phyloP scores from a whole-genome alignment of 2,797 vertebrate genomes.

The Sebastes miniatus region DNA sequence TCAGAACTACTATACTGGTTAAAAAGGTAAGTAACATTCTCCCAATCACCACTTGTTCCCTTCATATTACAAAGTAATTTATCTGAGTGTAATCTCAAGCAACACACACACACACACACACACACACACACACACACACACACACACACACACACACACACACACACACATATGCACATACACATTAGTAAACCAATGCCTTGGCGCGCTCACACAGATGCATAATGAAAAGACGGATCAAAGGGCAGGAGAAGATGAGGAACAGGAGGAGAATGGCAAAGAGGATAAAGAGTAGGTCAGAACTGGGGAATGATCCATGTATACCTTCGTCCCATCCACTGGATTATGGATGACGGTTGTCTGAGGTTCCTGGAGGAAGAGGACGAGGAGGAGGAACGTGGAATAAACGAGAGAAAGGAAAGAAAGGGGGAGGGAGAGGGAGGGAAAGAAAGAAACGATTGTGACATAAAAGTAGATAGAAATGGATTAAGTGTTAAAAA shows the following conservation, averaged over 20 bases:
- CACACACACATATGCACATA: not conserved
- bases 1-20: not conserved
- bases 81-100: not conserved
- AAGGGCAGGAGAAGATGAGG: slow-evolving; percentile 39
- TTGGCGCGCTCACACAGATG: slow-evolving; percentile 43
- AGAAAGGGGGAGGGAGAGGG: slow-evolving; percentile 8
- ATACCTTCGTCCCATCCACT: slow-evolving; percentile 94
- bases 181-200: slow-evolving; percentile 1
- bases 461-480: slow-evolving; percentile 45
- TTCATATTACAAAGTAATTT: not conserved
- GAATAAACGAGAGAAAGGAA: slow-evolving; percentile 34
- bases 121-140: not conserved
- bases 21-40: not conserved
- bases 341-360: slow-evolving; percentile 99
- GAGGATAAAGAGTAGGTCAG: slow-evolving; percentile 35
- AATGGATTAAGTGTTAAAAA: slow-evolving; percentile 27
- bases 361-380: slow-evolving; percentile 88
- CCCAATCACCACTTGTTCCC: not conserved
- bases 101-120: not conserved
- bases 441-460: slow-evolving; percentile 34
- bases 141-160: not conserved
- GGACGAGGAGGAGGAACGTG: slow-evolving; percentile 59
- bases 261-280: slow-evolving; percentile 50
- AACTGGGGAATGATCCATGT: slow-evolving; percentile 33
- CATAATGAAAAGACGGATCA: slow-evolving; percentile 51